These are phyloP conservation scores for Andrena dorsata DNA, from an alignment of 2,888 invertebrate genomes.

Conservation along the genomic window DNA sequence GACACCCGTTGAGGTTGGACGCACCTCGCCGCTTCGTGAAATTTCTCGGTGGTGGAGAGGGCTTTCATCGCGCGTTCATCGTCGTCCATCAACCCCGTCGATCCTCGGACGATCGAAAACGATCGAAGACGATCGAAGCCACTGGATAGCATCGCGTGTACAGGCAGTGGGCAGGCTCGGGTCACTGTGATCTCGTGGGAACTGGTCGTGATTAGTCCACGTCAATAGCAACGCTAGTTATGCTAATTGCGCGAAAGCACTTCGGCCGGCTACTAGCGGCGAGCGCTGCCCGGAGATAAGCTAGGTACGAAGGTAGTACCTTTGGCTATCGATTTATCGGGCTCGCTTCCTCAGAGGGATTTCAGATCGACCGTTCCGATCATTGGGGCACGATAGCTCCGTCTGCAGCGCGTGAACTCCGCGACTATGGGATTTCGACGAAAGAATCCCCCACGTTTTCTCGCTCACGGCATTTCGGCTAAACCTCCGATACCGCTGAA, in stretches of 20 bases:
- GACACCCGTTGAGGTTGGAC: not conserved
- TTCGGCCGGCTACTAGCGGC: constrained; percentile 74
- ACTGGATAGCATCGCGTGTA: constrained; percentile 41
- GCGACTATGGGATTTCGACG: too few relatives aligned
- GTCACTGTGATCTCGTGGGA: constrained; percentile 80
- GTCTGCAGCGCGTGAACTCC: constrained; percentile 23
- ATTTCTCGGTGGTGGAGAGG: constrained; percentile 36
- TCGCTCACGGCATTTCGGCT: not conserved
- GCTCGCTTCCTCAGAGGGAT: constrained; percentile 50
- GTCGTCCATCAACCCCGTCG: constrained; percentile 68
- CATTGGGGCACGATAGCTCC: constrained; percentile 30
- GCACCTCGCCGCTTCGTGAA: not conserved
- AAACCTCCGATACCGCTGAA: too few relatives aligned
- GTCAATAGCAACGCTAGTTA: constrained; percentile 82
- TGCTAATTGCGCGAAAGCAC: constrained; percentile 82
- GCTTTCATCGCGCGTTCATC: constrained; percentile 46
- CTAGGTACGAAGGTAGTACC: constrained; percentile 64
- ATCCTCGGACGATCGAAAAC: constrained; percentile 63
- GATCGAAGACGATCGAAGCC: constrained; percentile 50
- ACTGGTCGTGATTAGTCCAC: constrained; percentile 82
- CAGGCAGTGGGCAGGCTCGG: constrained; percentile 58
- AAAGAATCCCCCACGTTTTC: not conserved
- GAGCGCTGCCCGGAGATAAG: constrained; percentile 61
- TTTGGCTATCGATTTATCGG: constrained; percentile 66
- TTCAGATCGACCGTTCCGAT: constrained; percentile 47